Base-by-base conservation (phyloP, 2,888 invertebrate genomes). In the Apamea monoglypha region DNA sequence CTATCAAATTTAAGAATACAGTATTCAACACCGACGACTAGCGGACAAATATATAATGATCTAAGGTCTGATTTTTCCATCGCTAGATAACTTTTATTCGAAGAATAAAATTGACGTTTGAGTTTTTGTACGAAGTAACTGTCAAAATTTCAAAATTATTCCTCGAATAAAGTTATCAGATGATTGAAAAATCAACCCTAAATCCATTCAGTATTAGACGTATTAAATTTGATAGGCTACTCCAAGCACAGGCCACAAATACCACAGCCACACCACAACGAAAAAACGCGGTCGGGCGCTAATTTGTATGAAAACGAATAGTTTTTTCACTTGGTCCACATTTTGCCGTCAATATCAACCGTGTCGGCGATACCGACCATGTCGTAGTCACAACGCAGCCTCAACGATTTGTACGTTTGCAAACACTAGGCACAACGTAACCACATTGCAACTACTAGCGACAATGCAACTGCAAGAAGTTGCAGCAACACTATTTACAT, bases 161-260 rank as follows among this genome's bases (percentile, higher is more conserved):
- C n/a, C n/a, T n/a, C n/a, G n/a, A n/a, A n/a, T n/a, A n/a, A n/a
- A n/a, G n/a, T n/a, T n/a, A n/a, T n/a, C n/a, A n/a, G n/a, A n/a
- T n/a, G n/a, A n/a, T n/a, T n/a, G n/a, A n/a, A n/a, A n/a, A n/a
- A n/a, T n/a, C n/a, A n/a, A n/a, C n/a, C n/a, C n/a, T n/a, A 84
- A 77, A 74, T 81, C 76, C 78, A 88, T 82, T 75, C 74, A 87
- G 73, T 80, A 78, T 78, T 67, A 82, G 63, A 79, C 61, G 72
- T 77, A 80, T 61, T 32, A 50, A 67, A 83, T 82, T 78, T 84
- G 81, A 74, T 78, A 70, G 59, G 76, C 76, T 73, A 77, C 56
- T 82, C 64, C 36, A 86, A 82, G 67, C 67, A 84, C 87, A 83
- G 78, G 36, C 2, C 36, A 40, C 66, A 40, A 2, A 12, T 64